These are phyloP conservation scores for Psilanteris sp. DNA, from an alignment of 1,140 invertebrate species.

Conservation along the genomic window DNA sequence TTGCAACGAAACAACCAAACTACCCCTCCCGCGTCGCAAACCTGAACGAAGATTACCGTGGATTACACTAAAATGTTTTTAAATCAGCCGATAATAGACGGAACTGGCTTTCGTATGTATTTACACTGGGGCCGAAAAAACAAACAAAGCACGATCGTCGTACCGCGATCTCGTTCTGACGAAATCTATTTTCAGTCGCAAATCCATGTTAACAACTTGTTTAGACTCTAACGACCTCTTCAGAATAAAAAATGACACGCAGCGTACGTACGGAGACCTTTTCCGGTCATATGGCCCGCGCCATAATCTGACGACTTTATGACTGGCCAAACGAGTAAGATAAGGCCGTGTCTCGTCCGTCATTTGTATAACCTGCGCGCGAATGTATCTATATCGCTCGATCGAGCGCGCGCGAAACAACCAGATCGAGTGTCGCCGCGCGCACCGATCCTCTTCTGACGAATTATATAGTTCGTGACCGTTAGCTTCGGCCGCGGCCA, in stretches of 20 bases:
- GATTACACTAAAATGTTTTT: no score
- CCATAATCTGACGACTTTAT: conserved; percentile 70
- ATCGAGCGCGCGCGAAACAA: conserved; percentile 40
- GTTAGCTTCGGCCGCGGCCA: conserved; percentile 23
- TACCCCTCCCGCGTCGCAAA: no score
- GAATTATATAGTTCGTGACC: conserved; percentile 25
- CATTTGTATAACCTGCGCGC: conserved; percentile 27
- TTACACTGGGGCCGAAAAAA: not conserved
- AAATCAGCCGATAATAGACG: no score
- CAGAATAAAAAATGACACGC: conserved; percentile 68
- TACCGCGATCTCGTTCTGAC: not conserved
- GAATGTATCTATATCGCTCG: conserved; percentile 51
- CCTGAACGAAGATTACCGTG: no score
- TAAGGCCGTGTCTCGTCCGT: conserved; percentile 59
- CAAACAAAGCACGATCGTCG: no score
- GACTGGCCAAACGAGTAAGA: conserved; percentile 69
- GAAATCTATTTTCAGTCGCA: conserved; percentile 67
- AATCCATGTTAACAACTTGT: conserved; percentile 73
- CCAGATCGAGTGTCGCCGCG: no score
- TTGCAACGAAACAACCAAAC: no score
- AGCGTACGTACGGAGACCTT: conserved; percentile 68
- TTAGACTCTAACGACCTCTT: conserved; percentile 63
- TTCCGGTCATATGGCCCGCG: conserved; percentile 48
- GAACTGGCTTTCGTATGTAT: no score
- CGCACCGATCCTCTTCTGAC: conserved; percentile 3